Percentiles rank a stretch among this genome's conserved stretches.
These are phyloP conservation scores for Marcusenius ussheri DNA, from an alignment of 2,113 vertebrate species.

Conservation along the genomic window DNA sequence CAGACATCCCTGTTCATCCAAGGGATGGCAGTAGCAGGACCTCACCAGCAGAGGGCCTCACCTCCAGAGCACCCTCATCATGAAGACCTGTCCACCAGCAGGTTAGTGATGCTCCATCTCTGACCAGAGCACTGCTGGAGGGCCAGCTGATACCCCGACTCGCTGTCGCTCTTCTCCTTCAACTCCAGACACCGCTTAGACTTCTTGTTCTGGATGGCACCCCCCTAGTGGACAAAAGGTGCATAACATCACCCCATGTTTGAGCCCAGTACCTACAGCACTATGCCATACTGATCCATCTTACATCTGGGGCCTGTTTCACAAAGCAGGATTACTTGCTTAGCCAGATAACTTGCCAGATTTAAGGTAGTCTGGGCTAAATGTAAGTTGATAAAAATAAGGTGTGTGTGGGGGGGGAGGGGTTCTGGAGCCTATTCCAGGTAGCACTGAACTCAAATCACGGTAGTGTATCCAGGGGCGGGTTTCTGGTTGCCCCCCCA, in stretches of 20 bases:
- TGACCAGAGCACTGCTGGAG: constrained; percentile 84
- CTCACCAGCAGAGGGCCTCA: not conserved
- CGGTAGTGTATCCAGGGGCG: no score
- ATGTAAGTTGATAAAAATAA: no score
- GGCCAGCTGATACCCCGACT: constrained; percentile 76
- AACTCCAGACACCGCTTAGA: constrained; percentile 84
- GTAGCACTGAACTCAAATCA: not conserved
- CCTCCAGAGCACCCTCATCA: constrained; percentile 41
- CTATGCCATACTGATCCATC: not conserved
- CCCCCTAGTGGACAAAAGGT: constrained; percentile 59
- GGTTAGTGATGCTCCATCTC: constrained; percentile 85
- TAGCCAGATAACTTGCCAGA: no score
- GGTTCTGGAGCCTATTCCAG: not conserved
- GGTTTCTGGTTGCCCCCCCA: no score
- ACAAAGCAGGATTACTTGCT: no score
- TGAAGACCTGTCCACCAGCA: constrained; percentile 66
- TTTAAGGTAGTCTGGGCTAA: no score
- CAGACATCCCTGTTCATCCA: not conserved
- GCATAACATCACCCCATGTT: not conserved
- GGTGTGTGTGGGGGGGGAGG: no score
- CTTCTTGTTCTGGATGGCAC: constrained; percentile 85
- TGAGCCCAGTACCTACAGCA: no score
- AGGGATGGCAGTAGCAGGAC: not conserved
- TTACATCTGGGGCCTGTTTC: no score
- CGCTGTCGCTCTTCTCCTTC: constrained; percentile 69